Base-by-base conservation (phyloP, 2,797 vertebrate genomes). In the Gobionotothen gibberifrons region DNA sequence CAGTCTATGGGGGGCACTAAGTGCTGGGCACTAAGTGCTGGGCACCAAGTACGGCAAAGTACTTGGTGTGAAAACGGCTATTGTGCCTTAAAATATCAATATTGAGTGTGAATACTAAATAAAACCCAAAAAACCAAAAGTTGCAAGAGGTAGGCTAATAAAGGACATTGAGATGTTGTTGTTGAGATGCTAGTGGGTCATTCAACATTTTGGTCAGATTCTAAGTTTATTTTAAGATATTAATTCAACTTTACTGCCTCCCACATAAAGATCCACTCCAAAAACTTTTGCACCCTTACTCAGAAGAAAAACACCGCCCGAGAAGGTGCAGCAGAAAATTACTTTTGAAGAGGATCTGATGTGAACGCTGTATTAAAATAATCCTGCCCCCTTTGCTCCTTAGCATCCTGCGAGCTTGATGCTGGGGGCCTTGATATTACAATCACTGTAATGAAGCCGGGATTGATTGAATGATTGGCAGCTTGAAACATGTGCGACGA, bases 391-490 rank as follows among this genome's bases (percentile, higher is more conserved):
- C 87, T 86, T 77, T 78, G 61, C 76, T 85, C 73, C 76, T 56
- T 48, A 64, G 64, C 79, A 47, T 87, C 80, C 79, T 85, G 89
- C 79, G 8, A 83, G 83, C 74, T 77, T 10, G 53, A 69, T 46
- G 89, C 91, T 81, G 75, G 64, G 53, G 91, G 92, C 84, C 83
- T 84, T 26, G 85, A 84, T 90, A 87, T 87, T 88, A 90, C 87
- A 94, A 92, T 95, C 90, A 94, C 74, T 53, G 89, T 93, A 93
- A 94, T 94, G 86, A 94, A 84, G 80, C 78, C 36, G 3, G 44
- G 69, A 91, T 90, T 91, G 90, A 94, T 89, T 94, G 93, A 94
- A 89, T 94, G 93, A 95, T 93, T 93, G 92, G 89, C 93, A 92
- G 85, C 75, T 83, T 1, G 57, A 88, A 85, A 90, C 93, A 94